Conservation (phyloP, 2,113 vertebrate species). For the Pholis gunnellus region DNA sequence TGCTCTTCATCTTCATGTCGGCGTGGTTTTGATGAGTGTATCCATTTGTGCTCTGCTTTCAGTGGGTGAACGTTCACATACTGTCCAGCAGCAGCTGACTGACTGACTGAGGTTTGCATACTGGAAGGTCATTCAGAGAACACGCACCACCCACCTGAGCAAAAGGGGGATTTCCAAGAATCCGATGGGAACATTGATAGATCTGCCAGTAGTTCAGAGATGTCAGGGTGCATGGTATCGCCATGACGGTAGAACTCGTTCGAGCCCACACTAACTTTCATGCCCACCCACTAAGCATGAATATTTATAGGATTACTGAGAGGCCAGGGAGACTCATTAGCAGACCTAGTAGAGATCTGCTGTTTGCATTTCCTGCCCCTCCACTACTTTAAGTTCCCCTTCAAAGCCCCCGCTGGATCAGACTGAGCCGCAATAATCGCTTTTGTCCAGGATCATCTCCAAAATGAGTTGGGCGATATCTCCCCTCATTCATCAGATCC, state of each 20-base stretch:
- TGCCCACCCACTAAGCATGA: slow-evolving; percentile 33
- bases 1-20: slow-evolving; percentile 1
- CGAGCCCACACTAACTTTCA: slow-evolving; percentile 10
- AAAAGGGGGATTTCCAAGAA: background rate
- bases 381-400: slow-evolving; percentile 3
- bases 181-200: background rate
- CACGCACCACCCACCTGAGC: background rate
- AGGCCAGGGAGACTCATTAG: slow-evolving; percentile 48
- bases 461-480: slow-evolving; percentile 19
- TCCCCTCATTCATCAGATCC: slow-evolving; percentile 17
- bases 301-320: slow-evolving; percentile 45
- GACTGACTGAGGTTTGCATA: background rate
- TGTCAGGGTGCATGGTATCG: background rate
- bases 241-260: slow-evolving; percentile 22
- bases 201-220: background rate
- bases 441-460: slow-evolving; percentile 40
- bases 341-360: slow-evolving; percentile 10
- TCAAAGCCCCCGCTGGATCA: slow-evolving; percentile 15
- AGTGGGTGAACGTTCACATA: background rate
- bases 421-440: slow-evolving; percentile 20
- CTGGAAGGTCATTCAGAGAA: slow-evolving; percentile 12
- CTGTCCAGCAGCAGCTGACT: background rate
- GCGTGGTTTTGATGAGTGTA: background rate
- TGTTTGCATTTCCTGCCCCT: background rate
- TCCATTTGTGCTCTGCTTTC: background rate